Evolutionary conservation across 2,113 vertebrate species (phyloP).

Genomic region (Hyaena hyaena): DNA sequence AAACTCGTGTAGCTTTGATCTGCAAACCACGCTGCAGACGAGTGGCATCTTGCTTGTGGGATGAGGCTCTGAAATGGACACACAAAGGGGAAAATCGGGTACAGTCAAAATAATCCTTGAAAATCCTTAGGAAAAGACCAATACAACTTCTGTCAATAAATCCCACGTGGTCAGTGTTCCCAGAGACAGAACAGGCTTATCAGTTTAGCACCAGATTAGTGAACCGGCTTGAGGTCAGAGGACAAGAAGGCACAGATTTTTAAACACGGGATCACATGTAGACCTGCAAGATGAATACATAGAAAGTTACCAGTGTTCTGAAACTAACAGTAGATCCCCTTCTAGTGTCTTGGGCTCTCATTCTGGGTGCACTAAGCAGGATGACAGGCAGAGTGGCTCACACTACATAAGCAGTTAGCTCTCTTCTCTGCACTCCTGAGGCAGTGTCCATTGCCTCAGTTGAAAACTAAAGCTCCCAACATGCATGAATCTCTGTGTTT

Average conservation of each 20-base stretch:
- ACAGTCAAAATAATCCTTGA: background rate
- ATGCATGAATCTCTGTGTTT: background rate
- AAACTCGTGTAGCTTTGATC: background rate
- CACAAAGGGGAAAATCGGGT: background rate
- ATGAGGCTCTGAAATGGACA: background rate
- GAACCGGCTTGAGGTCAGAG: background rate
- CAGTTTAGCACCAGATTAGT: background rate
- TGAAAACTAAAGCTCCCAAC: background rate
- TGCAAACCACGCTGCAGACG: background rate
- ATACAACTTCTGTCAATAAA: background rate
- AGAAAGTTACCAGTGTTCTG: background rate
- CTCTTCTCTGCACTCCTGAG: background rate
- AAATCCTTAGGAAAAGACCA: background rate
- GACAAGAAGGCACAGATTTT: background rate
- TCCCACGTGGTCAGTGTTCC: background rate
- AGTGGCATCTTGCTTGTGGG: background rate
- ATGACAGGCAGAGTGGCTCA: background rate
- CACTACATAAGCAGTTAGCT: rapidly evolving
- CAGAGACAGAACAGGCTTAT: background rate
- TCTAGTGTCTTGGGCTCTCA: background rate
- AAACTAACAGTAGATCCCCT: background rate
- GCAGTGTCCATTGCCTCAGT: background rate
- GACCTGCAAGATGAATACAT: background rate
- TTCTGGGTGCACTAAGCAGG: background rate
- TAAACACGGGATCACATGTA: background rate